Evolutionary conservation across 2,113 vertebrate genomes (phyloP).

Genomic region (Strix aluco): DNA sequence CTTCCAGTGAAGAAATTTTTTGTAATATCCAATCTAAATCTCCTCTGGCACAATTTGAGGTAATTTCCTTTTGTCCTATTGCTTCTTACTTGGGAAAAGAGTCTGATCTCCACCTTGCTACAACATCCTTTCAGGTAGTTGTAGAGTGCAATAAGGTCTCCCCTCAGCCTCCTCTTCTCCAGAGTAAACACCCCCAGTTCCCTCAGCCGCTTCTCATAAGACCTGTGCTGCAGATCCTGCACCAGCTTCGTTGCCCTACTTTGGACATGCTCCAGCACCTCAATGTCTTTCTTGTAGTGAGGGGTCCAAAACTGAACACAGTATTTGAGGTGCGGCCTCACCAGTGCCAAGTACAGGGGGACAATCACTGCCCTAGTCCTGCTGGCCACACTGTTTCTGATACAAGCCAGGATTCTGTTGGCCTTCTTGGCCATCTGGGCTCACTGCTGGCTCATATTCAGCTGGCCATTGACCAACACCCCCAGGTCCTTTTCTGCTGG

Average conservation of each 20-base stretch:
- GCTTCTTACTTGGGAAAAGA: no score
- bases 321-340: background rate
- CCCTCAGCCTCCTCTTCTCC: background rate
- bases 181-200: background rate
- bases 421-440: no score
- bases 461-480: no score
- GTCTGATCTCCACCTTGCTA: no score
- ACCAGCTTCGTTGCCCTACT: background rate
- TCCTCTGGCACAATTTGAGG: background rate
- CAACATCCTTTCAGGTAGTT: no score
- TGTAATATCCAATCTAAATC: no score
- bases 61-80: background rate
- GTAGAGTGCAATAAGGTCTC: no score
- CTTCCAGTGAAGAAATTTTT: no score
- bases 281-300: no score
- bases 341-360: background rate
- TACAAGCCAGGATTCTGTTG: background rate
- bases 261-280: no score
- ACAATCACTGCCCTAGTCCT: background rate
- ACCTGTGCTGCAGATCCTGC: background rate
- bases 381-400: background rate
- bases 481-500: no score
- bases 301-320: background rate
- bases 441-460: no score
- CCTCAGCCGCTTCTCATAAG: background rate